phyloP scores from a whole-genome alignment of 2,888 invertebrate species.

The Lochmaea capreae region DNA sequence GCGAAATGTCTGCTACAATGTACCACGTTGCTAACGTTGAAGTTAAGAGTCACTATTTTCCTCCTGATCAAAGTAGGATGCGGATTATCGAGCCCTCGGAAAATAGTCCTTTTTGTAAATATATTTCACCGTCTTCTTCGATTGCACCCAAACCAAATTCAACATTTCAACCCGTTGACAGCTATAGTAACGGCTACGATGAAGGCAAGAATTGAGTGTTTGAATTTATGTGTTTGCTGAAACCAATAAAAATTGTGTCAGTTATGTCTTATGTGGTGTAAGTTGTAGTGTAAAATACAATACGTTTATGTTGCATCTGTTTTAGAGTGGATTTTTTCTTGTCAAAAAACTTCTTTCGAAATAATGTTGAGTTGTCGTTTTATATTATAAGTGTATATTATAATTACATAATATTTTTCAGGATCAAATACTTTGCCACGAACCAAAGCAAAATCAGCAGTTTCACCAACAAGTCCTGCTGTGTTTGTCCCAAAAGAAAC shows the following conservation, averaged over 20 bases:
- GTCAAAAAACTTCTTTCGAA: slow-evolving; percentile 5
- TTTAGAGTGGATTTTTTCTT: slow-evolving; percentile 6
- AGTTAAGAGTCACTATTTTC: slow-evolving; percentile 59
- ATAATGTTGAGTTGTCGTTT: too few relatives aligned
- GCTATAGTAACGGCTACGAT: slow-evolving; percentile 19
- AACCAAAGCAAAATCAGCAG: slow-evolving; percentile 52
- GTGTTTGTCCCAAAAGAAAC: slow-evolving; percentile 61
- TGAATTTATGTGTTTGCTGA: slow-evolving; percentile 13
- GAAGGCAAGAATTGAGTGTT: slow-evolving; percentile 51
- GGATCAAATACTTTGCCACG: slow-evolving; percentile 57
- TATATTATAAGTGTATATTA: neutral
- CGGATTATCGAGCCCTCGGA: slow-evolving; percentile 54
- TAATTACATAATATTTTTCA: slow-evolving; percentile 35
- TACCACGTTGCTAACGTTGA: slow-evolving; percentile 62
- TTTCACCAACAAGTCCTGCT: slow-evolving; percentile 56
- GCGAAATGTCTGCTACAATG: slow-evolving; percentile 60
- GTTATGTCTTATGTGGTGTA: neutral
- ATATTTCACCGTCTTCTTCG: slow-evolving; percentile 49
- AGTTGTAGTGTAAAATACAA: neutral
- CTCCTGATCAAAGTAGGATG: slow-evolving; percentile 51
- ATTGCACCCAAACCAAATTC: slow-evolving; percentile 34
- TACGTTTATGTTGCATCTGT: neutral
- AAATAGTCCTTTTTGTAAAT: slow-evolving; percentile 63
- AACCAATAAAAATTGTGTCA: neutral
- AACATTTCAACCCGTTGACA: slow-evolving; percentile 3